Conservation (phyloP, 2,888 invertebrate genomes). For the Drosophila neutralis region DNA sequence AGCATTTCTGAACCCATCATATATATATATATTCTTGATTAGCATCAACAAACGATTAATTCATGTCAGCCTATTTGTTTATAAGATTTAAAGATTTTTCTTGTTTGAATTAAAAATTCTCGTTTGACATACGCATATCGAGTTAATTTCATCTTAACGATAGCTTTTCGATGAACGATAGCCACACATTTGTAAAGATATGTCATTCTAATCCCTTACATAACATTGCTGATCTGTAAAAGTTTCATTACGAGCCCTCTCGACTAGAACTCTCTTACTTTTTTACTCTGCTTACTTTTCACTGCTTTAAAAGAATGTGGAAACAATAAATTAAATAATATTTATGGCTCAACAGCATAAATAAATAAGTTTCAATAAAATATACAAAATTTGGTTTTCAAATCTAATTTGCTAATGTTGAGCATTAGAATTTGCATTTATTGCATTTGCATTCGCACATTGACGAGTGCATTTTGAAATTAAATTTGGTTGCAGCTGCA, state of each 20-base stretch:
- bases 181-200: fast-evolving
- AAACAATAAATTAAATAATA: background rate
- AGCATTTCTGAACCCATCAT: background rate
- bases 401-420: background rate
- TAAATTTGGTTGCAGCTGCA: conserved; percentile 18
- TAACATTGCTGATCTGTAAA: fast-evolving
- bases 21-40: background rate
- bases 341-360: background rate
- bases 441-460: background rate
- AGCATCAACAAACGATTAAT: background rate
- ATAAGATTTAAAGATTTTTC: background rate
- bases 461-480: conserved; percentile 8
- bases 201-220: background rate
- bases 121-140: background rate
- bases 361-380: background rate
- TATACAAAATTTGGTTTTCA: background rate
- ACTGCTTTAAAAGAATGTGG: background rate
- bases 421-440: conserved; percentile 6
- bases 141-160: background rate
- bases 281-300: background rate
- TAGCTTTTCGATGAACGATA: background rate
- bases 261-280: background rate
- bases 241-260: background rate
- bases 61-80: background rate
- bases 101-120: background rate